Evolutionary conservation across 2,888 invertebrate species (phyloP), one percentile per base, ranked within the genome.

Genomic region (Lamellibrachia satsuma): DNA sequence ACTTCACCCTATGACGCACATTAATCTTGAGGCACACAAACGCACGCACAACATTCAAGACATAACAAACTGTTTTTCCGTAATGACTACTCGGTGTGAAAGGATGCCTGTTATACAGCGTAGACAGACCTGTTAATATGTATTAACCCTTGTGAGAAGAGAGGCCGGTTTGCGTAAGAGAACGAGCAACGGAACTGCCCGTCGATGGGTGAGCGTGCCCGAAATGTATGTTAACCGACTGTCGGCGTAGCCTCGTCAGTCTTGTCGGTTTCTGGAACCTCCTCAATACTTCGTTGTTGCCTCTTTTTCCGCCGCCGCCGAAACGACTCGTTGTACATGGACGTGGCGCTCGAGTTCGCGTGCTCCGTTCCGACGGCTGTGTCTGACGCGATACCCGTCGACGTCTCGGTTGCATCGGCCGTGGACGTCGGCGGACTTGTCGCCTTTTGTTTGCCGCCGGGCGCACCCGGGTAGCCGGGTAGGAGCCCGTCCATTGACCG

Each of bases 381-480:
- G 90, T 27, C 90, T 9, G 90, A n/a, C n/a, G 90, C 11, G n/a
- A 75, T 22, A 22, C 75, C 22, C 75, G 75, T 22, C 75, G 75
- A 75, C 22, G 75, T 75, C 75, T 75, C 75, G 15, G 22, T n/a
- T 6, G 75, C n/a, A 22, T 75, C 22, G 3, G 52, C 90, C 27
- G 90, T 51, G 22, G 90, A n/a, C 52, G 55, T 39, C 1, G 92
- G 91, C n/a, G 93, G 93, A 7, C 55, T 92, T 91, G 92, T 93
- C 91, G 92, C 93, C 92, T 93, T 93, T 91, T 93, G 90, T 27
- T 92, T 92, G n/a, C 92, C 92, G 15, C 92, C 91, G 57, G 96
- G 94, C 95, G 96, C 92, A 96, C 97, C 90, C 96, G 97, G 96
- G 97, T 97, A 75, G 91, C 57, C 92, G 57, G 93, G 95, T 39